Evolutionary conservation across 2,113 vertebrate genomes (phyloP).

Genomic region (Pampusana beccarii): DNA sequence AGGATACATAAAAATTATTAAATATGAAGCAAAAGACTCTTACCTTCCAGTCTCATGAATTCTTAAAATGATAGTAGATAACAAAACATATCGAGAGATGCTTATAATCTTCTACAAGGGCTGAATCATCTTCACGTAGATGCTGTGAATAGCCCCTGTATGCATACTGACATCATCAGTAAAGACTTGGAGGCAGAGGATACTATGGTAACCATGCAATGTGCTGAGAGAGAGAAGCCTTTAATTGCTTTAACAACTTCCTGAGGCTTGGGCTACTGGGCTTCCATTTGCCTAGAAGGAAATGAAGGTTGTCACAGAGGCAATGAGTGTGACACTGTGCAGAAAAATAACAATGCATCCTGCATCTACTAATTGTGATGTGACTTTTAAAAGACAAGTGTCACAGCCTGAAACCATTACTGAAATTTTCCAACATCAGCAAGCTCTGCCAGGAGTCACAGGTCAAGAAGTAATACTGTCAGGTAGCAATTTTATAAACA

Average conservation of each 20-base stretch:
- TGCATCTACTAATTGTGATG: constrained; percentile 57
- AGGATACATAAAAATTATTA: neutral
- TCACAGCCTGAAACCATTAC: constrained; percentile 34
- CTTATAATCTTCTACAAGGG: constrained; percentile 53
- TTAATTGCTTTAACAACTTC: constrained; percentile 87
- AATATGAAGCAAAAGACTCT: constrained; percentile 40
- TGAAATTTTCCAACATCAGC: constrained; percentile 40
- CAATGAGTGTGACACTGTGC: neutral
- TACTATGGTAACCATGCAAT: constrained; percentile 86
- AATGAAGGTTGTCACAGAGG: constrained; percentile 71
- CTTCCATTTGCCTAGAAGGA: constrained; percentile 75
- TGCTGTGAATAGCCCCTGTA: constrained; percentile 75
- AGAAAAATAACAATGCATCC: neutral
- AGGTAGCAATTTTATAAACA: constrained; percentile 21
- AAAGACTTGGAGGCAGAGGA: constrained; percentile 76
- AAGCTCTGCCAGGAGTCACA: constrained; percentile 42
- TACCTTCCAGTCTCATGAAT: constrained; percentile 58
- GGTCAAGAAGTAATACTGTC: constrained; percentile 36
- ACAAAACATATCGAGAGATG: neutral
- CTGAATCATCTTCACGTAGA: constrained; percentile 77
- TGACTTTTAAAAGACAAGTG: constrained; percentile 62
- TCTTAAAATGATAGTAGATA: constrained; percentile 41
- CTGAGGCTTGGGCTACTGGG: constrained; percentile 71
- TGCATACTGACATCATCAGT: constrained; percentile 84
- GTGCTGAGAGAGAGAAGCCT: constrained; percentile 76